A percentile compares a stretch with the other conserved stretches of the same genome.
Conservation (phyloP, 2,113 vertebrate species). For the Chauna torquata region DNA sequence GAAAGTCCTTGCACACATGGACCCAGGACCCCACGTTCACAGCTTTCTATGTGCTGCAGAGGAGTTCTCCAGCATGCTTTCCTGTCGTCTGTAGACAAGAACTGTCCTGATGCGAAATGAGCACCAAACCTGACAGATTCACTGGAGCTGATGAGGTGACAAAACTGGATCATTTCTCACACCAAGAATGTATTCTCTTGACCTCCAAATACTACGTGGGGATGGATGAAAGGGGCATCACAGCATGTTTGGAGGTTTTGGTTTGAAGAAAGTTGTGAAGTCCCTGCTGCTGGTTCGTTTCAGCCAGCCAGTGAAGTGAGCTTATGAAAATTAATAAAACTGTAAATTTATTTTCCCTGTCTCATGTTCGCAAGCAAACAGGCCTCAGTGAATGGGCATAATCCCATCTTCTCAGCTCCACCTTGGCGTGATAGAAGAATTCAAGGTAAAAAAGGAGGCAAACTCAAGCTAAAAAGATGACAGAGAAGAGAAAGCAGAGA, state of each 20-base stretch:
- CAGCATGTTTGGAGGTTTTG: neutral
- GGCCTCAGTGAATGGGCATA: neutral
- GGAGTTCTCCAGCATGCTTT: accelerated
- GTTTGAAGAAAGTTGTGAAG: neutral
- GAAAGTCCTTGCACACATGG: neutral
- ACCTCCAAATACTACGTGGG: no score
- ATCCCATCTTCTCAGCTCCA: no score
- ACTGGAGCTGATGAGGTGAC: neutral
- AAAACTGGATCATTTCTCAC: neutral
- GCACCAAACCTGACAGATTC: neutral
- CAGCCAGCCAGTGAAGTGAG: neutral
- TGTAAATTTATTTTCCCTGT: no score
- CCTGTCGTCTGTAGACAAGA: neutral
- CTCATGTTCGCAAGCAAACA: neutral
- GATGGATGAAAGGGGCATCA: neutral
- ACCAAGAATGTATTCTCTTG: neutral
- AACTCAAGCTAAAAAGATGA: neutral
- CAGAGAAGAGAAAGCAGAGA: neutral
- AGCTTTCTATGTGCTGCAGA: neutral
- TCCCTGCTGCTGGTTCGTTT: neutral
- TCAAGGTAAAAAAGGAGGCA: neutral
- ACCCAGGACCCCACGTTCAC: neutral
- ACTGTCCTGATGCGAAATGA: neutral
- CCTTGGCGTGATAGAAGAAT: neutral
- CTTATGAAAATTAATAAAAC: neutral